These are phyloP conservation scores for Chrysolina oricalcia DNA, from an alignment of 2,888 invertebrate genomes.

Conservation along the genomic window DNA sequence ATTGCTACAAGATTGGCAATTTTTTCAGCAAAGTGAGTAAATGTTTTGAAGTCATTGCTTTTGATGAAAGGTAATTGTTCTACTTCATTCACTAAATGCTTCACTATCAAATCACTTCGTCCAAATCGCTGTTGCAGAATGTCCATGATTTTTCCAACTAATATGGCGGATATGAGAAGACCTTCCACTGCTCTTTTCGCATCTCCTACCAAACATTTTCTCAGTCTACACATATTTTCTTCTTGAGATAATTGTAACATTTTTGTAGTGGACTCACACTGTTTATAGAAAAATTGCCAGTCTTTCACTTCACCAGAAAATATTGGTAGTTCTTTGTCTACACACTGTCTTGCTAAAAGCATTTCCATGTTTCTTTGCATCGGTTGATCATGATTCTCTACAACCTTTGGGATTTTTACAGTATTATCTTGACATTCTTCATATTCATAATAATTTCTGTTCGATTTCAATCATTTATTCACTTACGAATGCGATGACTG, in stretches of 20 bases:
- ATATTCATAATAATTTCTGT: not conserved
- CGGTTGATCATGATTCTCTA: too few relatives aligned
- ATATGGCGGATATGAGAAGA: not conserved
- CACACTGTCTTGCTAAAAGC: not conserved
- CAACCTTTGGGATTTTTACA: too few relatives aligned
- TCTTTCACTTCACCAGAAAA: not conserved
- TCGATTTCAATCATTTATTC: not conserved
- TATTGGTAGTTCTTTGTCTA: not conserved
- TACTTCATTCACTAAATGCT: not conserved
- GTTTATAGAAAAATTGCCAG: not conserved
- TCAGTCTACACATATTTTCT: conserved; percentile 3
- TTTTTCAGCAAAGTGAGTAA: too few relatives aligned
- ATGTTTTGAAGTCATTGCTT: not conserved
- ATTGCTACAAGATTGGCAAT: too few relatives aligned
- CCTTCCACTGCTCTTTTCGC: conserved; percentile 17
- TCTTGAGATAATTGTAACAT: not conserved
- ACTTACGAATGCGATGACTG: not conserved
- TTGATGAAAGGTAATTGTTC: conserved; percentile 4
- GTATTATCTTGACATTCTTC: not conserved
- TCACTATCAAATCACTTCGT: not conserved
- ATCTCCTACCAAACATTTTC: conserved; percentile 11
- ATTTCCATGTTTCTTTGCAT: not conserved
- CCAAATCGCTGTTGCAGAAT: not conserved
- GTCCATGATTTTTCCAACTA: not conserved
- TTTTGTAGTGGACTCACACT: not conserved